phyloP scores from a whole-genome alignment of 1,140 invertebrate species.

The Bradysia coprophila region DNA sequence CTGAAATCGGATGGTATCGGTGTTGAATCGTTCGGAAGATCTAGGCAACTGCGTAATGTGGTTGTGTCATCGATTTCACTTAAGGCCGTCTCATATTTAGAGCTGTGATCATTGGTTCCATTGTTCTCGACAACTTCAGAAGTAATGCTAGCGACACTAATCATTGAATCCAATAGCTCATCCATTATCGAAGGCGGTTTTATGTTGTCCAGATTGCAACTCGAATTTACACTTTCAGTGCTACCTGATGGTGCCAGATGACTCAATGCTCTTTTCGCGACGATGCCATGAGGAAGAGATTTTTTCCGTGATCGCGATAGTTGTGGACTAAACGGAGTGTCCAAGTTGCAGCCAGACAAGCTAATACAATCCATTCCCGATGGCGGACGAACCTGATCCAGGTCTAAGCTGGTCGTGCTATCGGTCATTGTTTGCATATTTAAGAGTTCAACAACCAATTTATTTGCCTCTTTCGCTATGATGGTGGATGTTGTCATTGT shows the following conservation, averaged over 20 bases:
- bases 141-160: slow-evolving; percentile 65
- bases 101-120: slow-evolving; percentile 8
- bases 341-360: slow-evolving; percentile 12
- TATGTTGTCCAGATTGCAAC: slow-evolving; percentile 49
- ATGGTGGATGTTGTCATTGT: slow-evolving; percentile 42
- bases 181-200: slow-evolving; percentile 70
- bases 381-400: slow-evolving; percentile 60
- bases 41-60: slow-evolving; percentile 20
- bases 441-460: slow-evolving; percentile 43
- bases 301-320: slow-evolving; percentile 32
- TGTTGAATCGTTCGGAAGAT: slow-evolving; percentile 27
- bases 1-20: slow-evolving; percentile 36
- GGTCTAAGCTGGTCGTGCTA: slow-evolving; percentile 39
- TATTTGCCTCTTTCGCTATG: slow-evolving; percentile 53
- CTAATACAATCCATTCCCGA: slow-evolving; percentile 41
- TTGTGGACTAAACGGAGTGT: slow-evolving; percentile 15
- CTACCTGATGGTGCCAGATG: slow-evolving; percentile 9
- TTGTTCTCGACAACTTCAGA: slow-evolving; percentile 47
- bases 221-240: slow-evolving; percentile 29
- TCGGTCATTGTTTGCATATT: slow-evolving; percentile 24
- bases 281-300: slow-evolving; percentile 42
- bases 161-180: slow-evolving; percentile 57
- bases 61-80: slow-evolving; percentile 39
- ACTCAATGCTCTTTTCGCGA: slow-evolving; percentile 45
- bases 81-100: slow-evolving; percentile 18